phyloP scores from a whole-genome alignment of 2,797 vertebrate species.

The Ptychadena robeensis region DNA sequence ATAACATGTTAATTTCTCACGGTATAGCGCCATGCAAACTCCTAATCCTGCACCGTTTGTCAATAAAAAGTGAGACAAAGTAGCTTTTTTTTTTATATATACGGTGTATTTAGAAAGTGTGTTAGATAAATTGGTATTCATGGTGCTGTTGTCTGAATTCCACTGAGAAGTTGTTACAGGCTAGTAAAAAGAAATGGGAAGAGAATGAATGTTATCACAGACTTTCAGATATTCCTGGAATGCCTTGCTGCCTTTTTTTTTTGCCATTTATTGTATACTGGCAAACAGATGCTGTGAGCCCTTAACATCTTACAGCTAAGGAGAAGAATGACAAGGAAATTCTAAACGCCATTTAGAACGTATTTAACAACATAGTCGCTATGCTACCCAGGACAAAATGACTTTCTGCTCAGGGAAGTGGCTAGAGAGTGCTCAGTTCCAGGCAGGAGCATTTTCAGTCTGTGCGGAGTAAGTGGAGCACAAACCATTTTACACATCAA shows the following conservation, averaged over 20 bases:
- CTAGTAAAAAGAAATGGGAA: constrained; percentile 47
- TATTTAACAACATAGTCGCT: constrained; percentile 4
- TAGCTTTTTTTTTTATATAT: constrained; percentile 21
- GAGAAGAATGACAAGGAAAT: constrained; percentile 38
- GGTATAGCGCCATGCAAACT: constrained; percentile 35
- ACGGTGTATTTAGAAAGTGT: constrained; percentile 32
- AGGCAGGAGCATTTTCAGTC: not conserved
- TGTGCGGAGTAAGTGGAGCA: not conserved
- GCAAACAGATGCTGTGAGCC: constrained; percentile 56
- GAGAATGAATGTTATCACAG: constrained; percentile 56
- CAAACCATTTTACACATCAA: not conserved
- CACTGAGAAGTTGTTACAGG: constrained; percentile 52
- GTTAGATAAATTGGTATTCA: constrained; percentile 55
- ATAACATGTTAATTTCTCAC: constrained; percentile 61
- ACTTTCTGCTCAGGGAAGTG: constrained; percentile 6
- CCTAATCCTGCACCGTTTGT: constrained; percentile 49
- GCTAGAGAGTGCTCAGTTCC: not conserved
- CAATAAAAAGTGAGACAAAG: constrained; percentile 38
- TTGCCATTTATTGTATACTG: constrained; percentile 53
- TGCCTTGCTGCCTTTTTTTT: constrained; percentile 33
- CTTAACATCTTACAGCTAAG: constrained; percentile 26
- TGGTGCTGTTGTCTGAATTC: constrained; percentile 43
- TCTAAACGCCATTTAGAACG: constrained; percentile 35
- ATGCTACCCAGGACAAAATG: constrained; percentile 10
- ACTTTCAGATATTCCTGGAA: constrained; percentile 59